Base-by-base conservation (phyloP, 92 coral and sea anemone species). In the Zoanthus sociatus region DNA sequence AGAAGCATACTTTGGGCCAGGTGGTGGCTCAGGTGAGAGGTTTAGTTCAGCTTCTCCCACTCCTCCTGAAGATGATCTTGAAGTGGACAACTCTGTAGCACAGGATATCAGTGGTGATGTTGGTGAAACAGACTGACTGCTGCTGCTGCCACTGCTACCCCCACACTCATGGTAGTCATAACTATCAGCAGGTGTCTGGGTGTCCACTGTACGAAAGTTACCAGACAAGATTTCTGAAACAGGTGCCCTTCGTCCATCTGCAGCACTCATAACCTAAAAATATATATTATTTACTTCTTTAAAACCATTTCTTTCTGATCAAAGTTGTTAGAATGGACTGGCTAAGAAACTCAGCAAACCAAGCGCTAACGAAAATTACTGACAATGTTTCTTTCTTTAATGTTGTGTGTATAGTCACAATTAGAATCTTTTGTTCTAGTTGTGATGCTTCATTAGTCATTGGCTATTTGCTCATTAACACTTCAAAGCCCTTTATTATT, bases 221-320 rank as follows among this genome's bases (percentile, higher is more conserved):
- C 71, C 71, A 21, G 95, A 58, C 30, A 91, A 79, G 31, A 92
- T 87, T 78, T 95, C 98, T 66, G 58, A 79, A 32, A 93, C 87
- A 16, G 99, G 99, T 10, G 99, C 99, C 76, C 92, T 94, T 26
- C 95, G 95, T 7, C 99, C 99, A 91, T 96, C 99, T 54, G 96
- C 72, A 37, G 91, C 98, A 48, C 93, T 94, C 70, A 89, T 50
- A n/a, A 89, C 83, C 96, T 89, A 54, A 0, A 9, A 68, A 70
- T 31, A 47, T 58, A 61, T 17, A 89, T 37, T 37, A 89, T 37
- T 37, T 37, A 37, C 42, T 37, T 37, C 42, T 37, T 37, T 37
- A 37, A 37, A 37, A 37, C 42, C 42, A 37, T 37, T 37, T 37
- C 42, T 37, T 37, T 37, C 42, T 37, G 42, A 26, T 26, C 26